Evolutionary conservation across 2,888 invertebrate genomes (phyloP), one percentile per base, ranked within the genome.

Genomic region (Toxonevra muliebris): DNA sequence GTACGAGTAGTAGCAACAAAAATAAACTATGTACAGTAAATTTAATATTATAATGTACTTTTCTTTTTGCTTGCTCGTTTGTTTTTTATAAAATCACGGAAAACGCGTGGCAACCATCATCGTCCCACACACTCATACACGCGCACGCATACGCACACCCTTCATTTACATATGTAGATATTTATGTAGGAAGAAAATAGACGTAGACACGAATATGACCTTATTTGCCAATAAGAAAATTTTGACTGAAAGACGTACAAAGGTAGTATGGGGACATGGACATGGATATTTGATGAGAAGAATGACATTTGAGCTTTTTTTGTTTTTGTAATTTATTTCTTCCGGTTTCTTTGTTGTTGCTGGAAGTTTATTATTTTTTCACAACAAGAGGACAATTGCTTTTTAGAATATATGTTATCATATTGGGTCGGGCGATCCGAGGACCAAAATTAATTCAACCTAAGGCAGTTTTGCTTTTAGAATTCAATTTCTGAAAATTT

Each of bases 81-180:
- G 4, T 13, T 13, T 48, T 11, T 9, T 43, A 41, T 59, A 43
- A 45, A 60, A 60, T 17, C 48, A 60, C 60, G 60, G 48, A 60
- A 60, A 60, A 20, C 60, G 60, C 48, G 60, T 60, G 60, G 11
- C 60, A 60, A 45, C 45, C 60, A 48, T 11, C 60, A 20, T 48
- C 30, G n/a, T 41, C 8, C 13, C 58, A 11, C 43, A 8, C 15
- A 8, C 43, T 41, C 8, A 4, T 43, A 11, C 43, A 8, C 15
- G 3, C 43, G 41, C 12, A 20, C 7, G 8, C 20, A 59, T 41
- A 2, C 30, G 2, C 7, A 30, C 30, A 30, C 30, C 30, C 30
- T 30, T 4, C 2, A 30, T n/a, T 1, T 19, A 53, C 3, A 7
- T 19, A 19, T 53, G 53, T n/a, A 53, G 15, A 53, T 8, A 1